A percentile compares a stretch with the other conserved stretches of the same genome.
Evolutionary conservation across 2,113 vertebrate genomes (phyloP).

Genomic region (Oxyruncus cristatus): DNA sequence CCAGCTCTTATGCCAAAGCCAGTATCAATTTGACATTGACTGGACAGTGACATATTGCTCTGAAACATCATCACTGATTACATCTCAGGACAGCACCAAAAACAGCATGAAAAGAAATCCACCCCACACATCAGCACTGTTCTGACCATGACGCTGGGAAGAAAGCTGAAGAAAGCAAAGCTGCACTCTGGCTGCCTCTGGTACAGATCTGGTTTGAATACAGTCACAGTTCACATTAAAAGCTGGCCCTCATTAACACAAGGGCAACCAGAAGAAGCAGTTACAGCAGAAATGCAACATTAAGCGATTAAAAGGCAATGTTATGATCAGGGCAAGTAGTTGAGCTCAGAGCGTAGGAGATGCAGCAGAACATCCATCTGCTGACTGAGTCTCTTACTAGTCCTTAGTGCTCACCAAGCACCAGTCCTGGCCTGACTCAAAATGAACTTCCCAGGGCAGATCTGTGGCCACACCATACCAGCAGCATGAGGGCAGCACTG

Average conservation of each 20-base stretch:
- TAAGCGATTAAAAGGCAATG: not conserved
- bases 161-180: not conserved
- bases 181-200: not conserved
- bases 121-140: not conserved
- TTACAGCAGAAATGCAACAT: not conserved
- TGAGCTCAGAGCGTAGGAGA: not conserved
- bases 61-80: not conserved
- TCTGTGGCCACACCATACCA: no score
- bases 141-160: accelerated
- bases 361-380: not conserved
- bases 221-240: not conserved
- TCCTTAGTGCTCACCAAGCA: not conserved
- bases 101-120: not conserved
- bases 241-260: not conserved
- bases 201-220: not conserved
- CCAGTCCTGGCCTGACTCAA: not conserved
- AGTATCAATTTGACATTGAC: not conserved
- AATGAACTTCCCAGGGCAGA: not conserved
- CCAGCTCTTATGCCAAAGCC: not conserved
- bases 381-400: not conserved
- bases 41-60: not conserved
- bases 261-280: not conserved
- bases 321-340: not conserved
- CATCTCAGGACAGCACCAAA: not conserved
- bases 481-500: not conserved